These are phyloP conservation scores for Polypterus bichir DNA, from an alignment of 2,113 vertebrate genomes.

Conservation along the genomic window DNA sequence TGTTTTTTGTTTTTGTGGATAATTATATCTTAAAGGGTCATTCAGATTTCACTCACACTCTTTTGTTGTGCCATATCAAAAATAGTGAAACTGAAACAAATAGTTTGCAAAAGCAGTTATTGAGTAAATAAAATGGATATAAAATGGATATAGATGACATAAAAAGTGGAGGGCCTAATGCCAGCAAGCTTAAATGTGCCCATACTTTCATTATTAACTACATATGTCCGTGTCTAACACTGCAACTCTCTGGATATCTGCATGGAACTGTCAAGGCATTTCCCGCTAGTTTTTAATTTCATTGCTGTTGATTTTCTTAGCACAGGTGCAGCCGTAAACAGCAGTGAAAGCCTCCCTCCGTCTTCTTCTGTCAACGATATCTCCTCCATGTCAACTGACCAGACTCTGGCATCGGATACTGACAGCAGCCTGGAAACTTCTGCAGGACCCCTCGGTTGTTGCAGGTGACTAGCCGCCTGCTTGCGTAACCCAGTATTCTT, in stretches of 20 bases:
- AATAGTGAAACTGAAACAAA: no score
- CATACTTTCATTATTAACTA: conserved; percentile 19
- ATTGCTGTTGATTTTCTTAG: conserved; percentile 87
- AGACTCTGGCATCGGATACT: conserved; percentile 96
- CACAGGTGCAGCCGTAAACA: conserved; percentile 99
- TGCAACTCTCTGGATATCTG: background rate
- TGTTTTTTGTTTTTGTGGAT: no score
- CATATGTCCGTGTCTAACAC: conserved; percentile 7
- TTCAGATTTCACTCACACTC: no score
- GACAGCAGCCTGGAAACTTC: conserved; percentile 99
- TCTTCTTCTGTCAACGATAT: conserved; percentile 97
- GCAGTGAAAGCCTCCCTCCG: conserved; percentile 95
- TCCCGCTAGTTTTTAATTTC: conserved; percentile 69
- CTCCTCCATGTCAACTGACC: conserved; percentile 98
- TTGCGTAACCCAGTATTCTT: conserved; percentile 97
- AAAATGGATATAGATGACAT: no score
- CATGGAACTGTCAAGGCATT: background rate
- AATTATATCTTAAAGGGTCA: no score
- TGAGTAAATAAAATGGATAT: no score
- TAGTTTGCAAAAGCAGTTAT: no score
- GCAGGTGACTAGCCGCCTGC: conserved; percentile 99
- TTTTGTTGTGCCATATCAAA: no score
- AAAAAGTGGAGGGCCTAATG: no score
- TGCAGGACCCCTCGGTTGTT: conserved; percentile 94
- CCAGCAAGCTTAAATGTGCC: background rate